Evolutionary conservation across 2,797 vertebrate genomes (phyloP), one percentile per base, ranked within the genome.

Genomic region (Cuculus canorus): DNA sequence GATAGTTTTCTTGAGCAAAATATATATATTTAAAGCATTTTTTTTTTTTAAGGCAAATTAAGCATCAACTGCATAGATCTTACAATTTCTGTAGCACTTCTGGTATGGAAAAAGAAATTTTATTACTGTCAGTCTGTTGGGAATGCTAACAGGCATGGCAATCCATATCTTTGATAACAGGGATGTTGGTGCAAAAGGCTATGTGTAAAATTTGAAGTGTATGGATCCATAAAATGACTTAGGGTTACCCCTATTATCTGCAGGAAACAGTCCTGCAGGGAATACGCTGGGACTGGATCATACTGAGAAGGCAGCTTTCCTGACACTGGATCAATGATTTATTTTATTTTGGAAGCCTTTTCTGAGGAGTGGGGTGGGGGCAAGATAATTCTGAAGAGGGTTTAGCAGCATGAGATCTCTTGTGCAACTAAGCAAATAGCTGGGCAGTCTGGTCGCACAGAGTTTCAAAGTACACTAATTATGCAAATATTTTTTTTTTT

Each of bases 381-480:
- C 64, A 73, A 91, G 91, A 81, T 91, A 91, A 91, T 86, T 92
- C 79, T 81, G 82, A 79, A 75, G 66, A 91, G 88, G 37, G 35
- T 78, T 94, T 95, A 92, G 54, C 84, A 92, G 93, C 57, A 47
- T 78, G 92, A 78, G 75, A 39, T 92, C 71, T 91, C 88, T 97
- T 96, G 91, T 94, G 95, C 88, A 96, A 95, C 92, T 87, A 9
- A 88, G 65, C 53, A 95, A 97, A 96, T 78, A 97, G 53, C 82
- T 88, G 86, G 82, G 76, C 92, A 95, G 71, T 43, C 92, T 83
- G 82, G 57, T 66, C 83, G 71, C 76, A 85, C 37, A 60, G 65
- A 69, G 54, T 92, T 96, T 93, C 92, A 93, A 89, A 97, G 93
- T 52, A 65, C 83, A 61, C 52, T 70, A 77, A 80, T 75, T 57